Evolutionary conservation across 2,888 invertebrate genomes (phyloP).

Genomic region (Tipula helvola): DNA sequence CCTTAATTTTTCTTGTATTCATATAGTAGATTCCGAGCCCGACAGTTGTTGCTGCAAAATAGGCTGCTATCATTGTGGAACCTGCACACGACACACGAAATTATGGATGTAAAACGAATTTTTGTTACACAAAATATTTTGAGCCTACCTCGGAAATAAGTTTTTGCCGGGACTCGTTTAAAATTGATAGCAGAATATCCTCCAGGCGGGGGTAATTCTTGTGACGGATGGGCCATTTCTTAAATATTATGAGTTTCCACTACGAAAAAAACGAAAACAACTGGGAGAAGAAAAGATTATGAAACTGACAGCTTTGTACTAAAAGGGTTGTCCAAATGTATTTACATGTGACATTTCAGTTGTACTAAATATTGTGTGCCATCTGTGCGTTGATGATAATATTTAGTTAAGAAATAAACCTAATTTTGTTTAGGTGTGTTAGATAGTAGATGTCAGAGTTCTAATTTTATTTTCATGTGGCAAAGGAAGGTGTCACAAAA

Average conservation of each 20-base stretch:
- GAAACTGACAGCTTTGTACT: neutral
- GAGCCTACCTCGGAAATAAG: constrained; percentile 51
- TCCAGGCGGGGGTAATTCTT: constrained; percentile 89
- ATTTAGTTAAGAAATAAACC: neutral
- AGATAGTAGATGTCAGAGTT: neutral
- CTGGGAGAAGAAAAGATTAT: neutral
- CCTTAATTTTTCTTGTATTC: constrained; percentile 40
- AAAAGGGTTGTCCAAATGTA: neutral
- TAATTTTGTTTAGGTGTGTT: neutral
- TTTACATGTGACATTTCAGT: neutral
- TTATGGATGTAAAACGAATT: neutral
- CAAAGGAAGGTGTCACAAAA: neutral
- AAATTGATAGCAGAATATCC: constrained; percentile 72
- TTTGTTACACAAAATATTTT: neutral
- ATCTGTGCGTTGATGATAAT: neutral
- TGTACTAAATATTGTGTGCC: neutral
- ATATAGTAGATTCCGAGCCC: constrained; percentile 45
- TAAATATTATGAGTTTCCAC: neutral
- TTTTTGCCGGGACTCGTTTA: constrained; percentile 58
- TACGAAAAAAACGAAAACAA: neutral
- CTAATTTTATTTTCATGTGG: neutral
- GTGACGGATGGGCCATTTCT: constrained; percentile 30
- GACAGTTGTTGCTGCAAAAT: constrained; percentile 43
- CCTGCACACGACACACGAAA: constrained; percentile 35
- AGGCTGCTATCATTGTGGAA: constrained; percentile 47